Evolutionary conservation across 2,888 invertebrate genomes (phyloP), one percentile per base, ranked within the genome.

Genomic region (Adelphocoris suturalis): DNA sequence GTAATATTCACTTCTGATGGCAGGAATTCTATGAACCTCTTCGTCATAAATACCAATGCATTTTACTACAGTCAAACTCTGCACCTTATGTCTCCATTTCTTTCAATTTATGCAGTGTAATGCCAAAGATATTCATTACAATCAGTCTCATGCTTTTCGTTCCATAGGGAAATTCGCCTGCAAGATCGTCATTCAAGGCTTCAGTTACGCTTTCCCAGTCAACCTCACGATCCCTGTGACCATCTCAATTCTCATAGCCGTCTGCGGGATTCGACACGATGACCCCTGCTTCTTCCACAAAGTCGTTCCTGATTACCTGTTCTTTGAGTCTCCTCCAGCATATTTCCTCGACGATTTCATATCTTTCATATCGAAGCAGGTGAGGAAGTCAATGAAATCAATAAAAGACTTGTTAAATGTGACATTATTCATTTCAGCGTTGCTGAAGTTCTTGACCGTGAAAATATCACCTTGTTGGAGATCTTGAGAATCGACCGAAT

Each of bases 171-270:
- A 99, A 94, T 98, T 98, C 92, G 98, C 98, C 3, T 98, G 99
- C 94, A 98, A 98, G 94, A 98, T 99, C 92, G 96, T 98, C 92
- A 99, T 99, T 92, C 99, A 99, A 94, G 97, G 98, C 28, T 98
- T 99, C 94, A 98, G 99, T 93, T 99, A 98, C 93, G 98, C 99
- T 0, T 97, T 99, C 92, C 99, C 99, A 0, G 97, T 99, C 9
- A 98, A 97, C 93, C 95, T 99, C 91, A 97, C 98, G 0, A 97
- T 98, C 90, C 99, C 99, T 0, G 95, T 98, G 16, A 96, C 97
- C 0, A 97, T 99, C 28, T 97, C 98, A 5, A 93, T 98, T 86
- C 94, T 98, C 92, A 97, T 98, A 91, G 96, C 97, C 13, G 97
- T 97, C 4, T 98, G 98, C 92, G 98, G 98, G 78, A 94, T 98